phyloP scores from a whole-genome alignment of 2,888 invertebrate species.

The Macrosoma leucophasiata region DNA sequence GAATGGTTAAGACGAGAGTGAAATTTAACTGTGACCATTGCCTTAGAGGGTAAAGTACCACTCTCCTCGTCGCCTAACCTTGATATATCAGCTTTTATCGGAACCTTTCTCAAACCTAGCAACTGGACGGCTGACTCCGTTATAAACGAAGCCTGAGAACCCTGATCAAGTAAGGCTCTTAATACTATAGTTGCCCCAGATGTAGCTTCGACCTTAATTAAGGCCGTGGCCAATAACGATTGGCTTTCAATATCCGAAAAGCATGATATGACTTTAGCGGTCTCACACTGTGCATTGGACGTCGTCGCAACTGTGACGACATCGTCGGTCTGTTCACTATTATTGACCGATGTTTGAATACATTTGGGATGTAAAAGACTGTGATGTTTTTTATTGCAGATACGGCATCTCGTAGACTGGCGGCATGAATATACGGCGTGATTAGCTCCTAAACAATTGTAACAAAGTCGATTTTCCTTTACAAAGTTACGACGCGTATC shows the following conservation, averaged over 20 bases:
- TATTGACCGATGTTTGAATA: no score
- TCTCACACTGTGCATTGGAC: slow-evolving; percentile 1
- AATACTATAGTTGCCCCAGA: slow-evolving; percentile 10
- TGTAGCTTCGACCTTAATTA: slow-evolving; percentile 17
- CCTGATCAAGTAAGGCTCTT: slow-evolving; percentile 27
- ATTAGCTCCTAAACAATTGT: not conserved
- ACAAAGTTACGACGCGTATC: not conserved
- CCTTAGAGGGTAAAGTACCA: slow-evolving; percentile 1
- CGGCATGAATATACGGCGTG: slow-evolving; percentile 1
- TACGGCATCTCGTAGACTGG: not conserved
- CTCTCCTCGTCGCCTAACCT: slow-evolving; percentile 2
- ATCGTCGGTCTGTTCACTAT: not conserved
- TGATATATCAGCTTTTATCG: slow-evolving; percentile 4
- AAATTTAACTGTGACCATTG: not conserved
- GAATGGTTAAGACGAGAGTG: not conserved
- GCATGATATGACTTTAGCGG: slow-evolving; percentile 1
- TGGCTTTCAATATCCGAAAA: slow-evolving; percentile 1
- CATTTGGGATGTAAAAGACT: slow-evolving; percentile 15
- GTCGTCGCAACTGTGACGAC: no score
- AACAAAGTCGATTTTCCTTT: not conserved
- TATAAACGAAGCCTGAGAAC: slow-evolving; percentile 25
- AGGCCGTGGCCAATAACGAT: slow-evolving; percentile 22
- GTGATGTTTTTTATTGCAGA: slow-evolving; percentile 14
- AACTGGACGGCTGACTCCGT: slow-evolving; percentile 20
- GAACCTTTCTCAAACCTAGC: slow-evolving; percentile 16